These are phyloP conservation scores for Myiozetetes cayanensis DNA, from an alignment of 2,113 vertebrate species.

Conservation along the genomic window DNA sequence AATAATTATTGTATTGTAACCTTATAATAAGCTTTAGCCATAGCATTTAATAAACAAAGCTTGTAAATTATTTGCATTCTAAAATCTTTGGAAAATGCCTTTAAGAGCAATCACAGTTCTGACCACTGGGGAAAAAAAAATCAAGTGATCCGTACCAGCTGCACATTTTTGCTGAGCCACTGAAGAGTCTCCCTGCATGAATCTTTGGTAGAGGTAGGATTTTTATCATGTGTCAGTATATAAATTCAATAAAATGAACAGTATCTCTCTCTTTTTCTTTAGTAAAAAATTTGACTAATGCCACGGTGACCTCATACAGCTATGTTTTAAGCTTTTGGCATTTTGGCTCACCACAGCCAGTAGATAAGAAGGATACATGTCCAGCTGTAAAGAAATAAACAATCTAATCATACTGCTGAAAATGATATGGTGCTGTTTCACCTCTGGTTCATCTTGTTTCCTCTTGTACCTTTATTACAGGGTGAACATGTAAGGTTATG, in stretches of 20 bases:
- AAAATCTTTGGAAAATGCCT: background rate
- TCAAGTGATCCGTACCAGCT: background rate
- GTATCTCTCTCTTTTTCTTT: background rate
- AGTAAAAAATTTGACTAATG: background rate
- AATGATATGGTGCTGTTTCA: background rate
- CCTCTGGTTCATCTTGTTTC: slow-evolving; percentile 29
- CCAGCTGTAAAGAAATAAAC: slow-evolving; percentile 18
- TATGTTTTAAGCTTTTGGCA: background rate
- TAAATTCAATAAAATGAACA: background rate
- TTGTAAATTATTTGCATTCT: background rate
- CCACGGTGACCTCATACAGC: background rate
- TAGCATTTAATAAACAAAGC: background rate
- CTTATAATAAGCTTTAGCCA: background rate
- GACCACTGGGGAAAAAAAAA: background rate
- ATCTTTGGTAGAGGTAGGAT: background rate
- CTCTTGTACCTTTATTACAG: background rate
- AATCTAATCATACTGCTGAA: background rate
- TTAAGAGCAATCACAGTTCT: background rate
- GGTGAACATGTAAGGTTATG: background rate
- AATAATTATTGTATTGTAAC: background rate
- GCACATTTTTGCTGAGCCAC: background rate
- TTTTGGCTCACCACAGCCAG: background rate
- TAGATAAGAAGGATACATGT: slow-evolving; percentile 4
- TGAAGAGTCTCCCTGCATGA: background rate
- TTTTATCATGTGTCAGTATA: background rate